phyloP scores from a whole-genome alignment of 2,113 vertebrate genomes.

The Mesembrinibis cayennensis region DNA sequence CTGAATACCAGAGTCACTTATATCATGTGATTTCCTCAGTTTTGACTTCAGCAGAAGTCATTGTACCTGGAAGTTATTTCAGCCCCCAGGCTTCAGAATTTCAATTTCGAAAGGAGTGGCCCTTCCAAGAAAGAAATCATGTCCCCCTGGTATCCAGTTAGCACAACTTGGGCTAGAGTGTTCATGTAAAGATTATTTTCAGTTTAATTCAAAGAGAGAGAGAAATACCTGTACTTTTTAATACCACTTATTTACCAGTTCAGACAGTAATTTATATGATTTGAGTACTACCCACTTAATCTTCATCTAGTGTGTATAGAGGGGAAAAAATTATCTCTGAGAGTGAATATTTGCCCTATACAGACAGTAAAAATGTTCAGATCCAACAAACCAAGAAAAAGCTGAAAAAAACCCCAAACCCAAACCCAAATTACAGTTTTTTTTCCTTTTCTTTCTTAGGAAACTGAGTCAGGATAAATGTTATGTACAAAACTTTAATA shows the following conservation, averaged over 20 bases:
- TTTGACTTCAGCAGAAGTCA: background rate
- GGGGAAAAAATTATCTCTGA: background rate
- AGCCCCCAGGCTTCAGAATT: background rate
- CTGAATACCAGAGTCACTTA: background rate
- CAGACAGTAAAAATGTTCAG: background rate
- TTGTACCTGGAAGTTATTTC: background rate
- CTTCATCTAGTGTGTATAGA: background rate
- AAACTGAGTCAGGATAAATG: background rate
- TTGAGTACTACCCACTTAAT: background rate
- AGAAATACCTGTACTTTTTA: background rate
- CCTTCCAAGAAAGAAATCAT: background rate
- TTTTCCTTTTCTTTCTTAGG: background rate
- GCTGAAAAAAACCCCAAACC: background rate
- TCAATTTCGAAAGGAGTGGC: background rate
- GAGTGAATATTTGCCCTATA: background rate
- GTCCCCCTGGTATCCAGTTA: background rate
- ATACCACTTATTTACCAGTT: background rate
- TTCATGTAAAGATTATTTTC: background rate
- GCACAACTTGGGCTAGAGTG: background rate
- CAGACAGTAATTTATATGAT: background rate
- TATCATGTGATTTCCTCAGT: background rate
- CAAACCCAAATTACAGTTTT: background rate
- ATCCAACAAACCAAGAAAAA: background rate
- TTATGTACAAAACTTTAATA: background rate
- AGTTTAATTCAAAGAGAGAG: background rate